Evolutionary conservation across 2,888 invertebrate genomes (phyloP).

Genomic region (Muschampia plurimacula): DNA sequence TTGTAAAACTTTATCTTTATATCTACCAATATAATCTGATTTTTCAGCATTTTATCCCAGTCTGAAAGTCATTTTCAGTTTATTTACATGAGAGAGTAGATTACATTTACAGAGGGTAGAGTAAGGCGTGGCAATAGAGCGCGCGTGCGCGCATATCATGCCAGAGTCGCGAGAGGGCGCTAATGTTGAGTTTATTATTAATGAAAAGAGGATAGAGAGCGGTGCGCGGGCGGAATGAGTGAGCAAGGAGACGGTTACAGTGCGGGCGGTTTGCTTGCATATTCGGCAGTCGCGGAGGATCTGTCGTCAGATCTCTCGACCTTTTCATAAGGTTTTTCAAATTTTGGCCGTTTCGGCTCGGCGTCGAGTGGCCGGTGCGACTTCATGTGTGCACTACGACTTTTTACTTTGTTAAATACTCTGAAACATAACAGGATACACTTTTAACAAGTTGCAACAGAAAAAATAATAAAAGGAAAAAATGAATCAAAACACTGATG

Average conservation of each 20-base stretch:
- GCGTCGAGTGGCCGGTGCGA: slow-evolving; percentile 97
- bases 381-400: slow-evolving; percentile 99
- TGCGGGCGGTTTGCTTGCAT: slow-evolving; percentile 71
- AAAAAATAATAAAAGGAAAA: slow-evolving; percentile 55
- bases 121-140: not conserved
- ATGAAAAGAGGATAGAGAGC: slow-evolving; percentile 39
- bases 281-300: slow-evolving; percentile 74
- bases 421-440: slow-evolving; percentile 88
- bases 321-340: slow-evolving; percentile 86
- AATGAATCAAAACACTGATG: slow-evolving; percentile 45
- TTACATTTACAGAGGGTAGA: not conserved
- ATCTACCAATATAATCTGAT: slow-evolving; percentile 73
- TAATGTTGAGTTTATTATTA: slow-evolving; percentile 1
- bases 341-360: slow-evolving; percentile 89
- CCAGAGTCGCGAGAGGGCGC: not conserved
- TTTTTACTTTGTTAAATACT: slow-evolving; percentile 99
- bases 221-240: slow-evolving; percentile 57
- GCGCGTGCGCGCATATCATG: not conserved
- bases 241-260: slow-evolving; percentile 65
- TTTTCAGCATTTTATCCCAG: slow-evolving; percentile 65
- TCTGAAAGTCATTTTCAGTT: slow-evolving; percentile 44
- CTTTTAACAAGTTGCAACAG: slow-evolving; percentile 75
- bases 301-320: slow-evolving; percentile 82
- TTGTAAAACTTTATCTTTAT: slow-evolving; percentile 50
- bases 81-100: not conserved